These are phyloP conservation scores for Galagoides demidoff DNA, from an alignment of 2,797 vertebrate genomes.

Conservation along the genomic window DNA sequence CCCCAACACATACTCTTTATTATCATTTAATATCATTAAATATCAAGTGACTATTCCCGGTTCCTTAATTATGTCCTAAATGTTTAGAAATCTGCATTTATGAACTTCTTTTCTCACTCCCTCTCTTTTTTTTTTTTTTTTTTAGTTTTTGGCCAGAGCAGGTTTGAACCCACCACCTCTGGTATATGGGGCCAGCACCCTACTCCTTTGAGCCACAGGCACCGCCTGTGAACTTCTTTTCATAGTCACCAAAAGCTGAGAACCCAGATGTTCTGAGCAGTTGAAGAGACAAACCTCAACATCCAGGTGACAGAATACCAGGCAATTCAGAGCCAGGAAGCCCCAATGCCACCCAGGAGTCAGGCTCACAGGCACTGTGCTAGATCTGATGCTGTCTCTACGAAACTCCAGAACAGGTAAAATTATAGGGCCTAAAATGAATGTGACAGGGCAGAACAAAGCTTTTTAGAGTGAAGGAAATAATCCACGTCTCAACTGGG, in stretches of 20 bases:
- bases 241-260: background rate
- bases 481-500: background rate
- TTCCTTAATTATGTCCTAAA: background rate
- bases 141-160: too few relatives aligned
- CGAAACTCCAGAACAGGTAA: background rate
- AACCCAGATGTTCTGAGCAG: background rate
- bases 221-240: background rate
- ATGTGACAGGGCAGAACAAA: too few relatives aligned
- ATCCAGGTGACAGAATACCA: fast-evolving
- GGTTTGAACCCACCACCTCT: too few relatives aligned
- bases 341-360: too few relatives aligned
- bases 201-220: too few relatives aligned
- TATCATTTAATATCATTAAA: background rate
- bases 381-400: fast-evolving
- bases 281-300: background rate
- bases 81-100: background rate
- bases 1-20: too few relatives aligned
- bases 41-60: background rate
- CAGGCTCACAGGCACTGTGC: background rate
- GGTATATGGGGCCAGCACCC: too few relatives aligned
- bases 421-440: background rate
- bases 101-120: background rate
- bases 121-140: too few relatives aligned
- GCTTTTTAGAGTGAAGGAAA: background rate
- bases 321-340: too few relatives aligned